phyloP scores from a whole-genome alignment of 2,797 vertebrate genomes.

The Poecilia picta region DNA sequence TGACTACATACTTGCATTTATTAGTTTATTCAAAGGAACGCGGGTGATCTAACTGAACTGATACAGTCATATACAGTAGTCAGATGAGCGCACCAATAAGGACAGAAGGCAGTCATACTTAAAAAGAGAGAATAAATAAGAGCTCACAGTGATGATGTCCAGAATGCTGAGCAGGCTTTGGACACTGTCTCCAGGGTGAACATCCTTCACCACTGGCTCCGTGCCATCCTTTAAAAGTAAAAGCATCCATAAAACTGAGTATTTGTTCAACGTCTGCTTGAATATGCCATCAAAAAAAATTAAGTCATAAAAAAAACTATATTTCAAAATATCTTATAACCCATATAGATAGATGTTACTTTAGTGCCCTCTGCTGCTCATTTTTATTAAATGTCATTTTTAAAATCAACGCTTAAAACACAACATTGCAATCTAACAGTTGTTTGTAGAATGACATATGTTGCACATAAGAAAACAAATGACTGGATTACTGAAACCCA shows the following conservation, averaged over 20 bases:
- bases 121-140: slow-evolving; percentile 15
- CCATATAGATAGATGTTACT: neutral
- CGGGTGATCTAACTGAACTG: slow-evolving; percentile 1
- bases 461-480: neutral
- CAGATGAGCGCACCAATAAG: slow-evolving; percentile 18
- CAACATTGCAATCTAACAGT: neutral
- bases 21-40: neutral
- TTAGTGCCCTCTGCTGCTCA: slow-evolving; percentile 32
- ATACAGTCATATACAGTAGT: neutral
- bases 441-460: neutral
- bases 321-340: neutral
- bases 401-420: neutral
- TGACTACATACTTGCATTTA: neutral
- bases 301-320: neutral
- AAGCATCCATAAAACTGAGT: neutral
- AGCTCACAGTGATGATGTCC: slow-evolving; percentile 94
- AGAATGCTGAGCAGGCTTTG: slow-evolving; percentile 98
- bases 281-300: neutral
- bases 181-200: slow-evolving; percentile 92
- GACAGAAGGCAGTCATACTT: slow-evolving; percentile 10
- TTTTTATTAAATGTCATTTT: neutral
- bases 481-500: neutral
- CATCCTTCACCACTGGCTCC: slow-evolving; percentile 93
- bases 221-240: slow-evolving; percentile 85
- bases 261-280: neutral